phyloP scores from a whole-genome alignment of 2,888 invertebrate species.

The Xanthia icteritia region DNA sequence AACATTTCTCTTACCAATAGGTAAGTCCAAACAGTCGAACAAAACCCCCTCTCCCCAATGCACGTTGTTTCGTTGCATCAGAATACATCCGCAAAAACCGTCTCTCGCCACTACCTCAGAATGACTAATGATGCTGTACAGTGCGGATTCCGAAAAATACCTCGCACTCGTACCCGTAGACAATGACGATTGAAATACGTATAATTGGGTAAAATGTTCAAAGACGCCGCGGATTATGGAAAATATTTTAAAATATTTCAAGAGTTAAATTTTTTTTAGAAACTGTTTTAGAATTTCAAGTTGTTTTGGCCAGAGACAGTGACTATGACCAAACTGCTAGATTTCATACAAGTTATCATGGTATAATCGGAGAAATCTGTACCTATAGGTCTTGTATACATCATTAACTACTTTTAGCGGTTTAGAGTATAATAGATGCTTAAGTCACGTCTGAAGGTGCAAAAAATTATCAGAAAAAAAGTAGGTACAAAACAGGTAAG shows the following conservation, averaged over 20 bases:
- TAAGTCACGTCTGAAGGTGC: not conserved
- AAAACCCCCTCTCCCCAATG: conserved; percentile 28
- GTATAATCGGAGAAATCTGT: not conserved
- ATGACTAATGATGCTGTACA: conserved; percentile 85
- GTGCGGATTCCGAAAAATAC: conserved; percentile 83
- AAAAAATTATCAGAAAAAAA: not conserved
- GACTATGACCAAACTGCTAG: not conserved
- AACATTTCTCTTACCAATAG: not conserved
- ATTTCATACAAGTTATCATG: not conserved
- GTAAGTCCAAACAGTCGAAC: conserved; percentile 21
- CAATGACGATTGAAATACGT: conserved; percentile 82
- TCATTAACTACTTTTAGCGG: not conserved
- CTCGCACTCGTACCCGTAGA: conserved; percentile 77
- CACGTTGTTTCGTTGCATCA: conserved; percentile 76
- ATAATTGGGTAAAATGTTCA: conserved; percentile 72
- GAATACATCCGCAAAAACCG: conserved; percentile 80
- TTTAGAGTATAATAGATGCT: not conserved
- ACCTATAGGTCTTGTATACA: not conserved
- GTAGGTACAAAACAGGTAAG: not conserved
- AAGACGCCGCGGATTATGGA: conserved; percentile 56
- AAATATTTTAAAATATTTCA: conserved; percentile 13
- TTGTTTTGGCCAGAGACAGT: not conserved
- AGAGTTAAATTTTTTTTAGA: not conserved
- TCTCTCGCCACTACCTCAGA: conserved; percentile 75
- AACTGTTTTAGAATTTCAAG: not conserved